These are phyloP conservation scores for Tyto alba DNA, from an alignment of 2,113 vertebrate genomes.

Conservation along the genomic window DNA sequence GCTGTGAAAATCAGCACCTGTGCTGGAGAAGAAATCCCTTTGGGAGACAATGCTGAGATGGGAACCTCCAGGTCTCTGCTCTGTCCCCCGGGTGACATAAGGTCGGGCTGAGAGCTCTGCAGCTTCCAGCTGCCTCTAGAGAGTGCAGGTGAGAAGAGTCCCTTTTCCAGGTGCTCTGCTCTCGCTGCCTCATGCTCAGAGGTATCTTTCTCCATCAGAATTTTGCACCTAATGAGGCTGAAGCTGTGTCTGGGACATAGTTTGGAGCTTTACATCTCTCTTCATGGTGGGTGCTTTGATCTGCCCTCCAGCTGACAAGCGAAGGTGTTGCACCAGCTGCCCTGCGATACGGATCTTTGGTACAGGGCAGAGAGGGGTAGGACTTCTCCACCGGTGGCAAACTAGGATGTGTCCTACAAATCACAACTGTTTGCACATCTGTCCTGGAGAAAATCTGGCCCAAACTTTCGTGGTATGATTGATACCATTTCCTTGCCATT, in stretches of 20 bases:
- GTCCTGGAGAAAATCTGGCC: not conserved
- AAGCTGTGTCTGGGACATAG: not conserved
- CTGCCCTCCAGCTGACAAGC: not conserved
- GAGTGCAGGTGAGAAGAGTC: not conserved
- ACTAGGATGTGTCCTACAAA: not conserved
- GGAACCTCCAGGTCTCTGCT: not conserved
- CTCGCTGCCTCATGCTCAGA: not conserved
- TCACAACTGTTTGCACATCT: not conserved
- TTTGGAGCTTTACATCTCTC: not conserved
- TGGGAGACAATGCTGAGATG: not conserved
- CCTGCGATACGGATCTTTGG: not conserved
- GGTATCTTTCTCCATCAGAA: not conserved
- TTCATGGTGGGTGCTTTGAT: not conserved
- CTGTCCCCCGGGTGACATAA: not conserved
- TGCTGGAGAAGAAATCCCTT: not conserved
- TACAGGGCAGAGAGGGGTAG: not conserved
- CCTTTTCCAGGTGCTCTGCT: not conserved
- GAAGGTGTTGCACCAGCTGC: not conserved
- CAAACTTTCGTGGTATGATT: not conserved
- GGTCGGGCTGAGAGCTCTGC: not conserved
- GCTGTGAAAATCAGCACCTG: not conserved
- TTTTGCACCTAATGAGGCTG: not conserved
- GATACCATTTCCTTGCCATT: accelerated
- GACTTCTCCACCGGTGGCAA: not conserved
- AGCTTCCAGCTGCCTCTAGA: slow-evolving; percentile 9